A percentile compares a stretch with the other conserved stretches of the same genome.
Evolutionary conservation across 2,113 vertebrate genomes (phyloP).

Genomic region (Brienomyrus brachyistius): DNA sequence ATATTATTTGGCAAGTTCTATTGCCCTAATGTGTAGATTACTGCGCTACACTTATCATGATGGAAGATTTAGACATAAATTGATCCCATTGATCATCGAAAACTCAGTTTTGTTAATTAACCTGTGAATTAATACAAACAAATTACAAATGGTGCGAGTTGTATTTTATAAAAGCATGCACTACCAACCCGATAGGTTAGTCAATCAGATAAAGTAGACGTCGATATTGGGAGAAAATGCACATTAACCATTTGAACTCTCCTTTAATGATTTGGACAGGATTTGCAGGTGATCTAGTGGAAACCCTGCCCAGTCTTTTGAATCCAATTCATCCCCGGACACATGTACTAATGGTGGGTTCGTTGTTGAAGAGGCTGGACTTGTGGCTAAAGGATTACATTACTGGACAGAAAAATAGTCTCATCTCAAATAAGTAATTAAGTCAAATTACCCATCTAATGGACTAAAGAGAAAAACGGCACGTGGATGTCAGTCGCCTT

Average conservation of each 20-base stretch:
- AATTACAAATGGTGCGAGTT: neutral
- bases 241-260: neutral
- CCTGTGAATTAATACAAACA: neutral
- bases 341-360: neutral
- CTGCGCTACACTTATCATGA: neutral
- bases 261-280: neutral
- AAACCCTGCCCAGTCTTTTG: neutral
- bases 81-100: neutral
- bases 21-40: neutral
- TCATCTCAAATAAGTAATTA: neutral
- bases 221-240: neutral
- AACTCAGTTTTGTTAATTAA: neutral
- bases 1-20: neutral
- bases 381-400: neutral
- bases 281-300: neutral
- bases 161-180: neutral
- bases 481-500: neutral
- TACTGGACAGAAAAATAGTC: neutral
- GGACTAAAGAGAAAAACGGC: neutral
- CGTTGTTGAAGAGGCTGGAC: neutral
- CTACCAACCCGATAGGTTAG: neutral
- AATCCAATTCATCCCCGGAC: neutral
- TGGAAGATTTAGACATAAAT: neutral
- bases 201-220: neutral
- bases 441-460: neutral